Percentiles rank a stretch among this genome's conserved stretches.
phyloP scores from a whole-genome alignment of 1,140 invertebrate genomes.

The Cryptotermes secundus region DNA sequence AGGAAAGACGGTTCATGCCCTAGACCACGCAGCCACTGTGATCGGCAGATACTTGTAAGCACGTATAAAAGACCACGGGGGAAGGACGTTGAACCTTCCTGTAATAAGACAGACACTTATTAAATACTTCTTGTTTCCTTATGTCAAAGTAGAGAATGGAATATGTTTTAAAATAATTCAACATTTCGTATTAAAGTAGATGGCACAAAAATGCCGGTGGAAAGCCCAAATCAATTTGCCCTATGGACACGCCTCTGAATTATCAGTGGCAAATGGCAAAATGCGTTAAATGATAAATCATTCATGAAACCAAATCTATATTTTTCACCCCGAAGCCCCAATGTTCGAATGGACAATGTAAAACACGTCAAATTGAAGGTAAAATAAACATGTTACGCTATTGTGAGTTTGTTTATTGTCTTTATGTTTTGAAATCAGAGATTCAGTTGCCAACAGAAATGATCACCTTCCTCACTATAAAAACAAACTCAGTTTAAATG shows the following conservation, averaged over 20 bases:
- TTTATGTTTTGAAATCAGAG: background rate
- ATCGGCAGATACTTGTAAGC: no score
- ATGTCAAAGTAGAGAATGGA: no score
- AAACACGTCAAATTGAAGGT: background rate
- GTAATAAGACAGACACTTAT: no score
- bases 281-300: background rate
- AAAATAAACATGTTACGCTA: background rate
- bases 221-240: background rate
- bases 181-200: no score
- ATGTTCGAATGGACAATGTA: background rate
- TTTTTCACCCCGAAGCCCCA: background rate
- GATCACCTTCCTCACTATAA: background rate
- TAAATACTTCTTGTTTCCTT: no score
- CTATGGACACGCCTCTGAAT: background rate
- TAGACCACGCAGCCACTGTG: no score
- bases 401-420: background rate
- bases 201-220: background rate
- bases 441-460: background rate
- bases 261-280: background rate
- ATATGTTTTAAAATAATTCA: no score
- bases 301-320: background rate
- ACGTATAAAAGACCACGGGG: no score
- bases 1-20: no score
- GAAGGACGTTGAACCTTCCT: no score
- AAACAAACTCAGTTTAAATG: background rate